phyloP scores from a whole-genome alignment of 1,140 invertebrate genomes.

The Hestina assimilis region DNA sequence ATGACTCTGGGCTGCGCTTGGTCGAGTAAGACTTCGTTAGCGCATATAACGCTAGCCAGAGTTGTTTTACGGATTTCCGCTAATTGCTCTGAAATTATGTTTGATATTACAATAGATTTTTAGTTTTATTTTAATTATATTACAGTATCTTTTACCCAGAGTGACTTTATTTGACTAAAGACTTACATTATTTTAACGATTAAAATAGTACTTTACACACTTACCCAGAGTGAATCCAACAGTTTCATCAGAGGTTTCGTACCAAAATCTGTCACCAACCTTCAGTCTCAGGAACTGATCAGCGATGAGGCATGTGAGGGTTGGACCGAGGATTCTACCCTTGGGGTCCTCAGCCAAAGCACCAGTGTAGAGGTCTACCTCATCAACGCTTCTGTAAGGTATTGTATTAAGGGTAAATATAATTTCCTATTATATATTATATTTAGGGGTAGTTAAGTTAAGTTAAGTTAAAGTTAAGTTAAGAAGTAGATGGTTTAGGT shows the following conservation, averaged over 20 bases:
- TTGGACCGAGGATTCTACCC: slow-evolving; percentile 88
- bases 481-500: too few relatives aligned
- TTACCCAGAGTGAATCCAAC: slow-evolving; percentile 86
- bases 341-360: slow-evolving; percentile 87
- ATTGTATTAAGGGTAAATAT: neutral
- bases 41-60: slow-evolving; percentile 92
- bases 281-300: slow-evolving; percentile 91
- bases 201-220: too few relatives aligned
- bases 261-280: slow-evolving; percentile 92
- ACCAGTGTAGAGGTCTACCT: slow-evolving; percentile 93
- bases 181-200: too few relatives aligned
- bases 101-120: too few relatives aligned
- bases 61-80: slow-evolving; percentile 90
- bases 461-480: too few relatives aligned
- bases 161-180: too few relatives aligned
- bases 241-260: slow-evolving; percentile 84
- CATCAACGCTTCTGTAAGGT: slow-evolving; percentile 82
- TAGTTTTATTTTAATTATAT: neutral
- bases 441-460: too few relatives aligned
- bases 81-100: slow-evolving; percentile 85
- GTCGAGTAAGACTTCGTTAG: slow-evolving; percentile 88
- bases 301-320: slow-evolving; percentile 90
- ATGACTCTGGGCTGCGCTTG: slow-evolving; percentile 89
- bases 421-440: too few relatives aligned
- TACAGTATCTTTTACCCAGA: too few relatives aligned